Conservation (phyloP, 2,888 invertebrate genomes). For the Xestobium rufovillosum region DNA sequence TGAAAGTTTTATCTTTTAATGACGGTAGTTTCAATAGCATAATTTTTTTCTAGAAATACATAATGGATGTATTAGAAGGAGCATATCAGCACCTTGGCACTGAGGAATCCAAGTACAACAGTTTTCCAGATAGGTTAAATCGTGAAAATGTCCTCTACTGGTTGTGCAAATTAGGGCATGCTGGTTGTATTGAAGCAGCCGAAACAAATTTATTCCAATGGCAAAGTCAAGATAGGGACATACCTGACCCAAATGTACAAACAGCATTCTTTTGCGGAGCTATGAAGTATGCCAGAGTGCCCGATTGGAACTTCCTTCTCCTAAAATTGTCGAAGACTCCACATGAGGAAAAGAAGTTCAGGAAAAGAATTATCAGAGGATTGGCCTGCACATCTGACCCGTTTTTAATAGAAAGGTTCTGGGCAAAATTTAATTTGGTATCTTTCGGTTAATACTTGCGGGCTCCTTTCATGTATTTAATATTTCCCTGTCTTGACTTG, state of each 20-base stretch:
- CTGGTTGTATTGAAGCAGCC: neutral
- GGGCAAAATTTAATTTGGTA: too few species aligned
- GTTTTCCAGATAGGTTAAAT: neutral
- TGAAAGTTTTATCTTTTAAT: too few species aligned
- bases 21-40: too few species aligned
- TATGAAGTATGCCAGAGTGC: neutral
- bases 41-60: constrained; percentile 1
- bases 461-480: too few species aligned
- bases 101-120: neutral
- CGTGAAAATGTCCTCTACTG: neutral
- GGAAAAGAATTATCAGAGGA: neutral
- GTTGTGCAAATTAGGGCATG: neutral
- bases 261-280: neutral
- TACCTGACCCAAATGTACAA: neutral
- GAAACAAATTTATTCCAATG: neutral
- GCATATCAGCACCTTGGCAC: neutral
- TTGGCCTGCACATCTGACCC: neutral
- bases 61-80: neutral
- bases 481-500: too few species aligned
- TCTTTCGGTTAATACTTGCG: too few species aligned
- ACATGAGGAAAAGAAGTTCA: neutral
- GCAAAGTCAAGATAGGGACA: neutral
- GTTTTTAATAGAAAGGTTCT: too few species aligned
- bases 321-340: neutral
- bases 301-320: neutral